A percentile compares a stretch with the other conserved stretches of the same genome.
phyloP scores from a whole-genome alignment of 2,113 vertebrate species.

The Sphaerodactylus townsendi region DNA sequence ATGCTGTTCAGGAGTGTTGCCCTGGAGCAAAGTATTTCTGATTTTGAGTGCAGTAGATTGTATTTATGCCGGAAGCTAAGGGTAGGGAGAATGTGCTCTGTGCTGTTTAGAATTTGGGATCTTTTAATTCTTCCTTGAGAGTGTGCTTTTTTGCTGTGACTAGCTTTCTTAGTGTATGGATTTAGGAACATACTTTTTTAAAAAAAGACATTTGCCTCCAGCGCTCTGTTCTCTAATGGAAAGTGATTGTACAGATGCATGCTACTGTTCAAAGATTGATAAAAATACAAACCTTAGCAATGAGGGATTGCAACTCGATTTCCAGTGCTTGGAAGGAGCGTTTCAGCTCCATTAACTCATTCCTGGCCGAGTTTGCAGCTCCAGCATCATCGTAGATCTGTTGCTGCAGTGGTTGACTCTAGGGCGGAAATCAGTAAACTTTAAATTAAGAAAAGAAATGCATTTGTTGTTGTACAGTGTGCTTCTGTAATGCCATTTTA shows the following conservation, averaged over 20 bases:
- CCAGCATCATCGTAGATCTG: conserved; percentile 53
- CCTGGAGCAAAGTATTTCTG: background rate
- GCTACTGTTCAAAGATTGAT: background rate
- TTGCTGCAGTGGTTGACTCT: conserved; percentile 66
- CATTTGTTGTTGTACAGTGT: background rate
- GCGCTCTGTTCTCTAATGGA: background rate
- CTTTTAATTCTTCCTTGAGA: background rate
- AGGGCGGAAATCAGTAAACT: background rate
- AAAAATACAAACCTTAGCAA: conserved; percentile 59
- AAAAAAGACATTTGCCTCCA: background rate
- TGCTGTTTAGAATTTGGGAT: background rate
- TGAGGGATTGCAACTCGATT: conserved; percentile 50
- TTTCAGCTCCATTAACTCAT: conserved; percentile 69
- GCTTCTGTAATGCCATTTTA: background rate
- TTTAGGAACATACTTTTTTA: background rate
- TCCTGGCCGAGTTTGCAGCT: conserved; percentile 51
- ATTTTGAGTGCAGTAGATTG: background rate
- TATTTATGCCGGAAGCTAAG: background rate
- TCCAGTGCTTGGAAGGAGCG: conserved; percentile 62
- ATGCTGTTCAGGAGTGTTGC: background rate
- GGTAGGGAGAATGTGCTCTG: background rate
- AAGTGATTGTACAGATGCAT: background rate
- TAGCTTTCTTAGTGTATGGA: background rate
- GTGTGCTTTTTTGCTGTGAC: background rate
- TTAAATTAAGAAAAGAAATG: background rate